These are phyloP conservation scores for Dromaius novaehollandiae DNA, from an alignment of 2,113 vertebrate species.

Conservation along the genomic window DNA sequence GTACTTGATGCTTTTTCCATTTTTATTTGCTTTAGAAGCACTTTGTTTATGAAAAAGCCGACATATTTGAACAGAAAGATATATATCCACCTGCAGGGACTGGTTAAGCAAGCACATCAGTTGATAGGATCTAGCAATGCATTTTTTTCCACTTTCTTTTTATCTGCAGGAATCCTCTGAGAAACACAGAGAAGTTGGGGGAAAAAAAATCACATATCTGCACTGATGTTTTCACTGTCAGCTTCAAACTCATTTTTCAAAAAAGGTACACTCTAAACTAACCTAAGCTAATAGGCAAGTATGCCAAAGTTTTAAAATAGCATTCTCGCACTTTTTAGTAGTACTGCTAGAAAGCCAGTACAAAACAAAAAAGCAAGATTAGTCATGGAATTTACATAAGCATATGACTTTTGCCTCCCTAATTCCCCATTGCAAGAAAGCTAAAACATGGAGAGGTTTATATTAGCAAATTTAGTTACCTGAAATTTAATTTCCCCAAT, in stretches of 20 bases:
- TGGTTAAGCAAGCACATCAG: neutral
- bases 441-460: neutral
- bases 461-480: neutral
- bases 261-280: neutral
- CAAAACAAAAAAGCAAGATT: neutral
- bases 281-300: neutral
- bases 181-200: neutral
- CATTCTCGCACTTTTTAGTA: neutral
- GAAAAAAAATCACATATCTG: neutral
- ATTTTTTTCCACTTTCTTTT: neutral
- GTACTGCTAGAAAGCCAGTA: neutral
- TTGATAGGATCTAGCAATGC: neutral
- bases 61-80: neutral
- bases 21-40: neutral
- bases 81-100: neutral
- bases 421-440: neutral
- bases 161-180: neutral
- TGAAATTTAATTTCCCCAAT: neutral
- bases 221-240: neutral
- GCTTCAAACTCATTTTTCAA: neutral
- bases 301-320: neutral
- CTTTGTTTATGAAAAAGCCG: neutral
- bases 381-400: neutral
- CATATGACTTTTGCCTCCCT: neutral
- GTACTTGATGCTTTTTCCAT: neutral